Base-by-base conservation (phyloP, 2,113 vertebrate genomes). In the Nematolebias whitei region DNA sequence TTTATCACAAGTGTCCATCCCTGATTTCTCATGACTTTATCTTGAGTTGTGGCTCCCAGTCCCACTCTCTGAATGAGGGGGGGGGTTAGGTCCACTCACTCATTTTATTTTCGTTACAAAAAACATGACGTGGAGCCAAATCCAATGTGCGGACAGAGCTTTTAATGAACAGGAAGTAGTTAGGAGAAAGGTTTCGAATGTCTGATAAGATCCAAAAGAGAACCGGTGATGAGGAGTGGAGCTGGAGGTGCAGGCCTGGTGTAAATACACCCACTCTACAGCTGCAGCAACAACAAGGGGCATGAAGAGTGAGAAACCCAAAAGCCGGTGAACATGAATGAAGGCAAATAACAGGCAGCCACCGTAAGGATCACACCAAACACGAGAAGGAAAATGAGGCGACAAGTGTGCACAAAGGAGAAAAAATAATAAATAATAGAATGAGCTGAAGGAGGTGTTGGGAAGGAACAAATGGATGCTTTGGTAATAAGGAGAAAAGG, bases 391-490 rank as follows among this genome's bases (percentile, higher is more conserved):
- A 51, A 60, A 59, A 54, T 9, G 38, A 68, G 58, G 63, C n/a
- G 12, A 65, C 11, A 3, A 53, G 52, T 7, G 12, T 10, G 23
- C 41, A 55, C 76, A 66, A 62, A 41, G 32, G 65, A 56, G 64
- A 44, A 48, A 43, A 78, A 44, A 35, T 8, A 12, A 41, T 13
- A 78, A 44, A 35, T 8, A 12, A 41, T 13, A 56, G 32, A 81
- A 74, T 71, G 69, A 62, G 54, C 32, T 61, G 56, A 72, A 70
- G 59, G 47, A 84, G 78, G 53, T 70, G 60, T 65, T 53, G 63
- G 80, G 61, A 78, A 51, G 73, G 53, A 76, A 71, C 76, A 82
- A 78, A 74, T 71, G 78, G 70, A 54, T 76, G 8, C 41, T 73
- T 66, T 76, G 68, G 74, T 75, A 63, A 20, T 77, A 47, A 65